Conservation (phyloP, 2,113 vertebrate species). For the Apaloderma vittatum region DNA sequence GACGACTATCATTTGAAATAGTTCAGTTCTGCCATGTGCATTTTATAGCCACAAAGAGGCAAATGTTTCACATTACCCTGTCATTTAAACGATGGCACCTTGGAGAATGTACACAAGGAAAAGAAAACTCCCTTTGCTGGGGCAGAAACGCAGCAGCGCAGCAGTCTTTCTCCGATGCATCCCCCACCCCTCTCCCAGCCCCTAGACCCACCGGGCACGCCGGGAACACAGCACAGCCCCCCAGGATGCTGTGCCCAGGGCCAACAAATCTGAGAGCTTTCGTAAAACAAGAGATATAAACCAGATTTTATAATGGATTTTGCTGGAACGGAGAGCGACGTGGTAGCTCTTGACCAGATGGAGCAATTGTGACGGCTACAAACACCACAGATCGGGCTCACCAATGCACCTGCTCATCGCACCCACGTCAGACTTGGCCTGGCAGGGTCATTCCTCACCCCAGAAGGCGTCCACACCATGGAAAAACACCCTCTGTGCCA, state of each 20-base stretch:
- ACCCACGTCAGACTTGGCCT: accelerated
- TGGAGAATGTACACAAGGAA: background rate
- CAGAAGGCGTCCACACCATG: background rate
- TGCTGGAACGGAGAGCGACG: background rate
- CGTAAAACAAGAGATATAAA: background rate
- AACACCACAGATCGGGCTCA: accelerated
- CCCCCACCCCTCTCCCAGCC: background rate
- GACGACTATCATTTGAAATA: constrained; percentile 20
- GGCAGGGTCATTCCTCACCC: background rate
- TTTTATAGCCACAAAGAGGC: constrained; percentile 24
- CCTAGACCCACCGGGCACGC: background rate
- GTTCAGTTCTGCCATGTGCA: constrained; percentile 44
- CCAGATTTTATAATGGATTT: background rate
- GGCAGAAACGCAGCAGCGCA: background rate
- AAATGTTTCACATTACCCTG: constrained; percentile 12
- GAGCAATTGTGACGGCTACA: background rate
- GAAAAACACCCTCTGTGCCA: background rate
- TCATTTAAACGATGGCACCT: constrained; percentile 5
- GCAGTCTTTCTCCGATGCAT: background rate
- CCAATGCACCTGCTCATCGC: accelerated
- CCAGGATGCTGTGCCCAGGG: background rate
- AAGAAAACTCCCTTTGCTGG: background rate
- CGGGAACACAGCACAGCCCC: background rate
- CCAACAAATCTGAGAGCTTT: background rate
- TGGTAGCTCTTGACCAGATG: background rate